phyloP scores from a whole-genome alignment of 2,888 invertebrate genomes.

The Netelia fuscicornis region DNA sequence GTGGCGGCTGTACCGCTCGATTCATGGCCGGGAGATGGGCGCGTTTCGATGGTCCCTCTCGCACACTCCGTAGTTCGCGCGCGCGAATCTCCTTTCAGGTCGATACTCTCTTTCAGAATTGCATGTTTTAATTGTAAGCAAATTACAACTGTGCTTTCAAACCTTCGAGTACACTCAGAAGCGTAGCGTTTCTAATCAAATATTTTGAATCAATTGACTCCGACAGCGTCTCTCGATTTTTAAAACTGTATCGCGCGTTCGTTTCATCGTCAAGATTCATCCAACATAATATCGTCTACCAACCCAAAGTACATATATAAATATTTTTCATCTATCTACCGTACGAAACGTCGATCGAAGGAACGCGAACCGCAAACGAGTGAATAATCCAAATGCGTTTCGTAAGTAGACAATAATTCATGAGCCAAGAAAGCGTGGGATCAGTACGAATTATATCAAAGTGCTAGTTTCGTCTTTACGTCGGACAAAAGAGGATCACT shows the following conservation, averaged over 20 bases:
- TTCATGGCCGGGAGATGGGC: constrained; percentile 19
- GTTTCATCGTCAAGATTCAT: too few species aligned
- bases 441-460: constrained; percentile 44
- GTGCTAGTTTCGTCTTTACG: constrained; percentile 29
- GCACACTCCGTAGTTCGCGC: constrained; percentile 25
- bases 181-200: background rate
- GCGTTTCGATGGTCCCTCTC: constrained; percentile 33
- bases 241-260: too few species aligned
- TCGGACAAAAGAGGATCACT: constrained; percentile 61
- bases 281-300: too few species aligned
- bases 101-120: constrained; percentile 55
- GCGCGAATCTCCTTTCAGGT: constrained; percentile 44
- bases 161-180: background rate
- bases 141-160: constrained; percentile 54
- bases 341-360: too few species aligned
- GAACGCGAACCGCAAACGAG: background rate
- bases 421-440: constrained; percentile 21
- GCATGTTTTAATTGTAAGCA: constrained; percentile 72
- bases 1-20: constrained; percentile 61
- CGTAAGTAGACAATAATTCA: constrained; percentile 20
- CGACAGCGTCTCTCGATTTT: too few species aligned
- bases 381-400: background rate
- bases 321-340: too few species aligned
- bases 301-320: too few species aligned
- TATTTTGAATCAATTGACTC: background rate